Percentiles rank a stretch among this genome's conserved stretches.
phyloP scores from a whole-genome alignment of 2,888 invertebrate species.

The Seira ritae region DNA sequence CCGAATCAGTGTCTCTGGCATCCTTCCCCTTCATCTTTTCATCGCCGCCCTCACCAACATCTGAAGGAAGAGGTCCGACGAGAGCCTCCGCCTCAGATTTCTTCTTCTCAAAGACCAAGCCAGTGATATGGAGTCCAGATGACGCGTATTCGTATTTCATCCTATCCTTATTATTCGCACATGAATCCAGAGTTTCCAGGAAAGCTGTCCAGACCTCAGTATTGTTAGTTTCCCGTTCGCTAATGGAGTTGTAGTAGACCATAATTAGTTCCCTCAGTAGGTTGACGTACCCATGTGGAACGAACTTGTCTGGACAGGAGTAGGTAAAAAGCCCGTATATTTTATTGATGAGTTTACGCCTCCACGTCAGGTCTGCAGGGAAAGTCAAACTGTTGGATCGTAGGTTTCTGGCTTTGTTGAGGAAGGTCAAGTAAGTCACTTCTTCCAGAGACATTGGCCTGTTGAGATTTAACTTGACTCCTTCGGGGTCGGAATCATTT shows the following conservation, averaged over 20 bases:
- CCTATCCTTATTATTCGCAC: background rate
- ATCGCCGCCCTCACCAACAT: background rate
- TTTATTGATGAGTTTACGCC: constrained; percentile 9
- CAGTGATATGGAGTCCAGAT: background rate
- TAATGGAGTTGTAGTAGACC: constrained; percentile 43
- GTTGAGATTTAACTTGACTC: constrained; percentile 16
- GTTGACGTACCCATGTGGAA: constrained; percentile 26
- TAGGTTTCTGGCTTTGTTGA: constrained; percentile 28
- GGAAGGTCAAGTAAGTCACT: constrained; percentile 26
- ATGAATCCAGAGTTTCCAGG: background rate
- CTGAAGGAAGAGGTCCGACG: no score
- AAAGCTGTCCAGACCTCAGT: constrained; percentile 22
- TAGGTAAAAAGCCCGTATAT: constrained; percentile 29
- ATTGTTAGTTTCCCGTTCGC: constrained; percentile 15
- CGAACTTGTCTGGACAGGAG: constrained; percentile 17
- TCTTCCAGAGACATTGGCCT: constrained; percentile 39
- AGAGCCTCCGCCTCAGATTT: no score
- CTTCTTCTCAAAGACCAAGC: background rate
- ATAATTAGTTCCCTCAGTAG: constrained; percentile 40
- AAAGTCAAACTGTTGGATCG: background rate
- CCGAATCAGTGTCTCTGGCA: no score
- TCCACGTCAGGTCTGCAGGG: constrained; percentile 30
- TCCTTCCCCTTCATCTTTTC: no score
- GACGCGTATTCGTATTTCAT: constrained; percentile 26
- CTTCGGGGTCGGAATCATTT: background rate